Evolutionary conservation across 2,888 invertebrate species (phyloP).

Genomic region (Branchipolynoe longqiensis): DNA sequence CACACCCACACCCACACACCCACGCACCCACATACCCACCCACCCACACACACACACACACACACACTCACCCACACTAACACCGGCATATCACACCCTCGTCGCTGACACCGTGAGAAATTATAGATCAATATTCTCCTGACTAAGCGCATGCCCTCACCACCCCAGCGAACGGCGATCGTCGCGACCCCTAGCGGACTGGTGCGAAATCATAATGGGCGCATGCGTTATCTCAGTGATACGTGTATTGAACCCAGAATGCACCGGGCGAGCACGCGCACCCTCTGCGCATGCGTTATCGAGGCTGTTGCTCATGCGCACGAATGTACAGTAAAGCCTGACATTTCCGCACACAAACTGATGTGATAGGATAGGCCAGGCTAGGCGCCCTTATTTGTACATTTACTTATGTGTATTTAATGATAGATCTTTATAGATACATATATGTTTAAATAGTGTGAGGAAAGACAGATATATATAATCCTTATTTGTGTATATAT

Average conservation of each 20-base stretch:
- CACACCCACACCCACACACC: no score
- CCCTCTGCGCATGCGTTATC: not conserved
- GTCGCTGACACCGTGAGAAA: constrained; percentile 14
- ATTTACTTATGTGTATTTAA: no score
- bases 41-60: no score
- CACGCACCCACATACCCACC: no score
- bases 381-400: no score
- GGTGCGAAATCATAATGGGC: constrained; percentile 40
- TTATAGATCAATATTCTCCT: constrained; percentile 45
- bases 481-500: no score
- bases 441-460: no score
- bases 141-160: not conserved
- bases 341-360: no score
- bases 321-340: not conserved
- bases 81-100: not conserved
- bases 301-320: not conserved
- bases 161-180: not conserved
- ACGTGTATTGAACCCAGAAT: not conserved
- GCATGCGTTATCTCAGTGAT: constrained; percentile 11
- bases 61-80: no score
- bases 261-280: not conserved
- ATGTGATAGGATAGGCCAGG: no score
- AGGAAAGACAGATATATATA: no score
- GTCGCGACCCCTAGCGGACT: constrained; percentile 3
- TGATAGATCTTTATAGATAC: no score